These are phyloP conservation scores for Trissoscelio sp. DNA, from an alignment of 2,888 invertebrate species.

Conservation along the genomic window DNA sequence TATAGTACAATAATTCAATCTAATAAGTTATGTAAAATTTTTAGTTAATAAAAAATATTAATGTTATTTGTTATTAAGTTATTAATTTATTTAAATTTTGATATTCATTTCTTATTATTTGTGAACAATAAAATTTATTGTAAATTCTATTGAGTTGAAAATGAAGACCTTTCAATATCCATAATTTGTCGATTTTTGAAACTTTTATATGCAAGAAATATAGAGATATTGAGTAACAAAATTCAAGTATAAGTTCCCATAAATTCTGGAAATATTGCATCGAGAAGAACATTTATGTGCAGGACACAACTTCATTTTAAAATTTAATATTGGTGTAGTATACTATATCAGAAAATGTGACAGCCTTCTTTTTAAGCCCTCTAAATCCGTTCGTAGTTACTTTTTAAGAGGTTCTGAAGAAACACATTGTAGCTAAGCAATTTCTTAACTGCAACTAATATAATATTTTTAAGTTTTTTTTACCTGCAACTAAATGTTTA, in stretches of 20 bases:
- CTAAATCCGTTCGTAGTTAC: background rate
- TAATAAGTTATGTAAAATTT: too few species aligned
- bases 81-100: too few species aligned
- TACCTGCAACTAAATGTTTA: too few species aligned
- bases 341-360: background rate
- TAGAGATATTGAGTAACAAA: background rate
- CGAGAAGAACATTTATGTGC: background rate
- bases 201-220: background rate
- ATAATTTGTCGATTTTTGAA: background rate
- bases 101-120: too few species aligned
- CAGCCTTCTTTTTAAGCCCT: background rate
- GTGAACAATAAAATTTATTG: too few species aligned
- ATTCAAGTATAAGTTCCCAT: background rate
- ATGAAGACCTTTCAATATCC: background rate
- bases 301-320: background rate
- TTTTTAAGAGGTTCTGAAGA: background rate
- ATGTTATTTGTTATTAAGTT: too few species aligned
- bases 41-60: too few species aligned
- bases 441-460: too few species aligned
- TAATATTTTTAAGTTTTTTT: too few species aligned
- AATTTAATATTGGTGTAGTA: constrained; percentile 10
- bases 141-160: too few species aligned
- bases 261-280: background rate
- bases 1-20: too few species aligned
- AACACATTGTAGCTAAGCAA: too few species aligned